phyloP scores from a whole-genome alignment of 1,140 invertebrate species.

The Anastrepha ludens region DNA sequence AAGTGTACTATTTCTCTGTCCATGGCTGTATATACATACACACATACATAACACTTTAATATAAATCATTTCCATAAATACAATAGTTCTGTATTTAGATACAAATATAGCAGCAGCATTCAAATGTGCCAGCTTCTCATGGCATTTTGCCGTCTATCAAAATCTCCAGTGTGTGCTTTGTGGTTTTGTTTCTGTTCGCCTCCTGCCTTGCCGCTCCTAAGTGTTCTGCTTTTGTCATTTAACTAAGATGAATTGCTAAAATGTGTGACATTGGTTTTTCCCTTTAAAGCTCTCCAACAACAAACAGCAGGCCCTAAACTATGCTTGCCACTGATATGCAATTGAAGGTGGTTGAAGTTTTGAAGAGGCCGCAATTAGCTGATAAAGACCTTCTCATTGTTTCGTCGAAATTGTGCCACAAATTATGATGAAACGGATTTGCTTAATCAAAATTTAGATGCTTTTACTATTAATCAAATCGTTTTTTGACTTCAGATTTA shows the following conservation, averaged over 20 bases:
- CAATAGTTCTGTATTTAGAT: no score
- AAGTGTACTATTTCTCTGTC: no score
- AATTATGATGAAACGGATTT: not conserved
- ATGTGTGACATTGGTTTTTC: slow-evolving; percentile 46
- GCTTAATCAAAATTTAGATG: no score
- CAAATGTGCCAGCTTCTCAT: not conserved
- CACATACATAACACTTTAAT: no score
- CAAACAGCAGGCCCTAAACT: not conserved
- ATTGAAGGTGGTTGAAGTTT: not conserved
- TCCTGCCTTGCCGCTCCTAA: not conserved
- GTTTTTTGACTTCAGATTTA: not conserved
- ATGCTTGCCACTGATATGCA: not conserved
- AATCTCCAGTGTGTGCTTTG: not conserved
- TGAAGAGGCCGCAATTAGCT: not conserved
- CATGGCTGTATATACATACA: no score
- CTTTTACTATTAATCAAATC: not conserved
- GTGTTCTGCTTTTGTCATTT: slow-evolving; percentile 35
- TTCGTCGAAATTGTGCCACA: not conserved
- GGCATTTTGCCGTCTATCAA: no score
- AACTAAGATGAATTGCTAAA: slow-evolving; percentile 38
- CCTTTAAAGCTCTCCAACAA: not conserved
- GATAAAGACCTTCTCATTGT: not conserved
- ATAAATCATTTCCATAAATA: no score
- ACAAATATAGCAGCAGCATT: not conserved
- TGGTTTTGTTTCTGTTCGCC: not conserved